Percentiles rank a stretch among this genome's conserved stretches.
Evolutionary conservation across 2,113 vertebrate genomes (phyloP).

Genomic region (Erythrocercus mccallii): DNA sequence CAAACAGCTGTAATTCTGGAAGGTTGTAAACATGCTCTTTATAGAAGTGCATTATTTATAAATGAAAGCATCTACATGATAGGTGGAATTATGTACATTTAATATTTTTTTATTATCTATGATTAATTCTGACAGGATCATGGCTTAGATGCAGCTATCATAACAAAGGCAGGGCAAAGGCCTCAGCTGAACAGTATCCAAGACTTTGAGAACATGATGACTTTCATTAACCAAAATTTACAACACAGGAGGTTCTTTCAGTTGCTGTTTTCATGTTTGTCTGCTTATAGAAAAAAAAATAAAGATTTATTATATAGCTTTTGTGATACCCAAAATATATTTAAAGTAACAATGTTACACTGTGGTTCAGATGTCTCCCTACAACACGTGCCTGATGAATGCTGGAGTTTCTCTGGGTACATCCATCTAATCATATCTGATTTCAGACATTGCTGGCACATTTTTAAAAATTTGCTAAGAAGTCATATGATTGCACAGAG

Average conservation of each 20-base stretch:
- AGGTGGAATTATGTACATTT: constrained; percentile 17
- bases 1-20: neutral
- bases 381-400: neutral
- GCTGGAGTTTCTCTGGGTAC: neutral
- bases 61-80: neutral
- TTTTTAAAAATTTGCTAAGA: neutral
- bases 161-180: neutral
- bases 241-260: neutral
- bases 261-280: neutral
- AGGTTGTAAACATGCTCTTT: neutral
- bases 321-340: neutral
- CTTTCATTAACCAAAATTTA: neutral
- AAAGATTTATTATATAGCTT: neutral
- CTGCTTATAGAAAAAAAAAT: neutral
- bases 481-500: neutral
- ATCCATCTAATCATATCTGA: neutral
- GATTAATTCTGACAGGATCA: constrained; percentile 20
- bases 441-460: neutral
- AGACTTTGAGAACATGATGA: neutral
- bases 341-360: neutral
- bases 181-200: neutral
- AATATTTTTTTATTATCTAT: constrained; percentile 5
- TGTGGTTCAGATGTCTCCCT: neutral
- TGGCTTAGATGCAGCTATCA: neutral
- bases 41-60: constrained; percentile 39